Percentiles rank a stretch among this genome's conserved stretches.
phyloP scores from a whole-genome alignment of 2,888 invertebrate species.

The Megaustenia siamemsis region DNA sequence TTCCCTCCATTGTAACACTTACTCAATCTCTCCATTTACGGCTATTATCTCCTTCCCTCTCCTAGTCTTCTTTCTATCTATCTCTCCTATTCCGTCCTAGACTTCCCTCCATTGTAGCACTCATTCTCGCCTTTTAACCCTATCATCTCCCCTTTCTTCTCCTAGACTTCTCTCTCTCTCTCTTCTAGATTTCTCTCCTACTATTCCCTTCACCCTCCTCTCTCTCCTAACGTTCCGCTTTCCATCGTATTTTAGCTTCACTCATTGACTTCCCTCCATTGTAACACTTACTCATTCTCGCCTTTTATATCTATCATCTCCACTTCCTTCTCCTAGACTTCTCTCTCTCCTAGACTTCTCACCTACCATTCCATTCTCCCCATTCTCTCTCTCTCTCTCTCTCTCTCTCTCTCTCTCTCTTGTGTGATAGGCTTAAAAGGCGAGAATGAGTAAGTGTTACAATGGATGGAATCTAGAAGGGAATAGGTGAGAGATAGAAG shows the following conservation, averaged over 20 bases:
- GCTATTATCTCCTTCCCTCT: too few relatives aligned
- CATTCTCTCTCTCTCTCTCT: neutral
- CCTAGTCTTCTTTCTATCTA: too few relatives aligned
- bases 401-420: neutral
- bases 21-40: too few relatives aligned
- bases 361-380: neutral
- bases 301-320: neutral
- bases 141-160: too few relatives aligned
- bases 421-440: neutral
- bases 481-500: too few relatives aligned
- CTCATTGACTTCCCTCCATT: slow-evolving; percentile 9
- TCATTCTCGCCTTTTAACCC: too few relatives aligned
- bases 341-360: neutral
- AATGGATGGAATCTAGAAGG: too few relatives aligned
- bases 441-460: too few relatives aligned
- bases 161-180: too few relatives aligned
- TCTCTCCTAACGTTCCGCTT: slow-evolving; percentile 40
- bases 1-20: too few relatives aligned
- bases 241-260: neutral
- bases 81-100: too few relatives aligned
- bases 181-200: neutral
- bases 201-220: slow-evolving; percentile 4
- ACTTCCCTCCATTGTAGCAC: too few relatives aligned
- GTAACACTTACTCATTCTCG: slow-evolving; percentile 28
- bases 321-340: neutral